phyloP scores from a whole-genome alignment of 2,113 vertebrate genomes.

The Tragelaphus imberbis region DNA sequence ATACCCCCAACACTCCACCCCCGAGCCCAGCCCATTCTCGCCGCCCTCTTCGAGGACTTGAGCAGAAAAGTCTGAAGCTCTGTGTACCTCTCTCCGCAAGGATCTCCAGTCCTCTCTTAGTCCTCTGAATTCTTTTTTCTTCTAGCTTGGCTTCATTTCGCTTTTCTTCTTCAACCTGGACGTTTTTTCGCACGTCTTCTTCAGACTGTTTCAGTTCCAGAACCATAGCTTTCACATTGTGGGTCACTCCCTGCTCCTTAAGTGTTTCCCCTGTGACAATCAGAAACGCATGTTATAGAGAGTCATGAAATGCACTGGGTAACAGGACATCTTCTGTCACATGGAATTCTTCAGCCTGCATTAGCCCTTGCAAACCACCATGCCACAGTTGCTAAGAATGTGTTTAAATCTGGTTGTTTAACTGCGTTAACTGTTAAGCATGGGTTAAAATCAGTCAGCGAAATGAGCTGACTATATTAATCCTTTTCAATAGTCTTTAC shows the following conservation, averaged over 20 bases:
- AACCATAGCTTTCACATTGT: constrained; percentile 94
- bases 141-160: constrained; percentile 72
- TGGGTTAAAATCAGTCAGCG: not conserved
- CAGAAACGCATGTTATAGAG: not conserved
- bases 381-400: not conserved
- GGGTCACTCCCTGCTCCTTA: constrained; percentile 88
- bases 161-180: constrained; percentile 81
- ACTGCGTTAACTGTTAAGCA: not conserved
- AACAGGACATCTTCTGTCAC: not conserved
- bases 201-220: constrained; percentile 86
- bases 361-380: not conserved
- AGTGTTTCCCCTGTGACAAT: constrained; percentile 82
- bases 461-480: not conserved
- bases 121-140: constrained; percentile 86
- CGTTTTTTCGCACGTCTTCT: constrained; percentile 79
- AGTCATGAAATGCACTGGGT: not conserved
- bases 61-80: rapidly evolving
- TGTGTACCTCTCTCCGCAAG: constrained; percentile 89
- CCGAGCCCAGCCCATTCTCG: rapidly evolving
- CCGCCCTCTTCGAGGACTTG: rapidly evolving
- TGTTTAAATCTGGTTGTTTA: not conserved
- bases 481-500: not conserved
- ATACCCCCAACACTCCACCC: not conserved
- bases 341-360: not conserved
- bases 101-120: constrained; percentile 91